These are phyloP conservation scores for Emydura subglobosa DNA, from an alignment of 2,113 vertebrate genomes.

Conservation along the genomic window DNA sequence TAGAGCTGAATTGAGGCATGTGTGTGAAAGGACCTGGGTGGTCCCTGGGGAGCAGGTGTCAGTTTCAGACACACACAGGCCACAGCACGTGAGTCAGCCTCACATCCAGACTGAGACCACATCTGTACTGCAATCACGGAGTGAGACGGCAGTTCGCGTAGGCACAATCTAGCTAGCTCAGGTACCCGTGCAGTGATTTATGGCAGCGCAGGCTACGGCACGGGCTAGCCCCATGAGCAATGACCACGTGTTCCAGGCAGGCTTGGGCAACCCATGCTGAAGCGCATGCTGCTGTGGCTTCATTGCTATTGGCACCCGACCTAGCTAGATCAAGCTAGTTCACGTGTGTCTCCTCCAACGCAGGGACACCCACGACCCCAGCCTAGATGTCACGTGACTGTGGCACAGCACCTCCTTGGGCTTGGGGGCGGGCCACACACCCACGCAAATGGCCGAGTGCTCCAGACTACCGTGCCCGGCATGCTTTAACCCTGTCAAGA, in stretches of 20 bases:
- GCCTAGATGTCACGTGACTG: not conserved
- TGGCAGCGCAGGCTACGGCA: not conserved
- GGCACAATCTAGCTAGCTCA: not conserved
- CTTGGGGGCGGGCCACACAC: not conserved
- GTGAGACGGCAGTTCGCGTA: not conserved
- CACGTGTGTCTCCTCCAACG: not conserved
- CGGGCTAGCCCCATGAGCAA: not conserved
- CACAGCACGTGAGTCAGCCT: not conserved
- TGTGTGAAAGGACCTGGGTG: not conserved
- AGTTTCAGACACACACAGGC: not conserved
- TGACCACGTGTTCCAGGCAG: too few relatives aligned
- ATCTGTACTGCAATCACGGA: not conserved
- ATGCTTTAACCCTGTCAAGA: rapidly evolving
- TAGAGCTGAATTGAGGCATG: not conserved
- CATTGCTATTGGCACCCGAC: not conserved
- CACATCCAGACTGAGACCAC: not conserved
- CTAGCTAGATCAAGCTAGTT: not conserved
- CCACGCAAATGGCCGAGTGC: not conserved
- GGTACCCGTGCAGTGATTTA: not conserved
- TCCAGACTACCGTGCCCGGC: not conserved
- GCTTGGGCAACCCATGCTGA: too few relatives aligned
- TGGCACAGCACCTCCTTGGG: not conserved
- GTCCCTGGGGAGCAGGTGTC: not conserved
- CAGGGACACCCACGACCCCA: not conserved
- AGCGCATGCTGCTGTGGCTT: not conserved